Evolutionary conservation across 30 jellyfish, hydroid and myxozoan species (phyloP).

Genomic region (Pelagia noctiluca): DNA sequence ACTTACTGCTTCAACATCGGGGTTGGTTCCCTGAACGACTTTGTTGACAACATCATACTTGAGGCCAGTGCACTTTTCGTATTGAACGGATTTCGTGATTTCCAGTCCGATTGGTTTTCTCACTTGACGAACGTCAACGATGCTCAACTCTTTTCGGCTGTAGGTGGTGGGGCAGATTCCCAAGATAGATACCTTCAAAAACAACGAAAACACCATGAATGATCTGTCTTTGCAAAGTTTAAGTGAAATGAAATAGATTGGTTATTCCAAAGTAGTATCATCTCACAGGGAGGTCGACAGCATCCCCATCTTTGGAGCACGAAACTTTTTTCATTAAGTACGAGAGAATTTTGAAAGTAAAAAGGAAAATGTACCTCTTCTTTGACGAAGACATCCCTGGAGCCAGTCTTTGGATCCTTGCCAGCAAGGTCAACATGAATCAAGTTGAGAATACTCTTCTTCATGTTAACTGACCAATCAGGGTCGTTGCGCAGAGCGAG

Average conservation of each 20-base stretch:
- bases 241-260: too few species aligned
- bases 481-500: slow-evolving; percentile 66
- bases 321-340: neutral
- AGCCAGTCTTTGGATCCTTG: slow-evolving; percentile 68
- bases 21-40: slow-evolving; percentile 59
- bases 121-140: slow-evolving; percentile 63
- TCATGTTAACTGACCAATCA: slow-evolving; percentile 72
- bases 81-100: slow-evolving; percentile 65
- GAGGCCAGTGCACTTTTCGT: slow-evolving; percentile 51
- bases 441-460: slow-evolving; percentile 76
- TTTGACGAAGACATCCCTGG: slow-evolving; percentile 66
- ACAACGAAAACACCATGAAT: too few species aligned
- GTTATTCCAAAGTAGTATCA: too few species aligned
- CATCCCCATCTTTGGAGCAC: too few species aligned
- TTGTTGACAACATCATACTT: slow-evolving; percentile 53
- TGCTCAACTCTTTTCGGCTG: slow-evolving; percentile 45
- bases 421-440: slow-evolving; percentile 74
- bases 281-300: too few species aligned
- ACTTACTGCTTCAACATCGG: slow-evolving; percentile 50
- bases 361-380: slow-evolving; percentile 56
- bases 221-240: too few species aligned
- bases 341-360: neutral
- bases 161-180: slow-evolving; percentile 76
- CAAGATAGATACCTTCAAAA: slow-evolving; percentile 51
- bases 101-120: slow-evolving; percentile 72